A percentile compares a stretch with the other conserved stretches of the same genome.
Conservation (phyloP, 2,888 invertebrate species). For the Subacronicta megacephala region DNA sequence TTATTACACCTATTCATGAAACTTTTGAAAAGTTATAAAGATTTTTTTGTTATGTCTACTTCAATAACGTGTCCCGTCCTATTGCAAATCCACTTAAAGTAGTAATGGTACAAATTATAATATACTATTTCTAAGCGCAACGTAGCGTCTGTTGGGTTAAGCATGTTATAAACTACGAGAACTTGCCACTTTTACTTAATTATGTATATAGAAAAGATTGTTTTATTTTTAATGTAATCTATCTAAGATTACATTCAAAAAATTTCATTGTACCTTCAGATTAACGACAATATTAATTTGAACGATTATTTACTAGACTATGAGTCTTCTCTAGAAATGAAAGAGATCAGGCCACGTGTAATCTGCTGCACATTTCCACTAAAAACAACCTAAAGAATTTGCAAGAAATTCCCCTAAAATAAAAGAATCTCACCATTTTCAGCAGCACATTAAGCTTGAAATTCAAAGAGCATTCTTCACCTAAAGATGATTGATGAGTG, state of each 20-base stretch:
- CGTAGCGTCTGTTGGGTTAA: slow-evolving; percentile 3
- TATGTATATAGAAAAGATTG: too few species aligned
- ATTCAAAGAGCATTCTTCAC: slow-evolving; percentile 28
- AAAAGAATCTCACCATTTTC: not conserved
- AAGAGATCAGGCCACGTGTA: too few species aligned
- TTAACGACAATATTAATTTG: too few species aligned
- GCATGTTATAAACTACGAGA: slow-evolving; percentile 4
- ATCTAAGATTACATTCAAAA: too few species aligned
- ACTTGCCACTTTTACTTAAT: slow-evolving; percentile 2
- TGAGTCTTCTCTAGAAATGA: too few species aligned
- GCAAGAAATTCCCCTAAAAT: not conserved
- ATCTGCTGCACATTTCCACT: too few species aligned
- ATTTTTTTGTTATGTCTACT: not conserved
- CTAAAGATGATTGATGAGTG: slow-evolving; percentile 62
- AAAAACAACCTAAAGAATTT: not conserved
- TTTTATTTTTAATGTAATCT: too few species aligned
- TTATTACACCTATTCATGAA: too few species aligned
- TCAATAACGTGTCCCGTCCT: slow-evolving; percentile 1
- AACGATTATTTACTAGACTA: too few species aligned
- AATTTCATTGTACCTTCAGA: too few species aligned
- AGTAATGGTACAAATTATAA: slow-evolving; percentile 31
- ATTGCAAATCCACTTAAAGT: slow-evolving; percentile 25
- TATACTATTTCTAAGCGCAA: too few species aligned
- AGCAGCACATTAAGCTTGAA: slow-evolving; percentile 4
- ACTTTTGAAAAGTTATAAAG: slow-evolving; percentile 14